Percentiles rank a stretch among this genome's conserved stretches.
phyloP scores from a whole-genome alignment of 2,888 invertebrate genomes.

The Perdita meconis region DNA sequence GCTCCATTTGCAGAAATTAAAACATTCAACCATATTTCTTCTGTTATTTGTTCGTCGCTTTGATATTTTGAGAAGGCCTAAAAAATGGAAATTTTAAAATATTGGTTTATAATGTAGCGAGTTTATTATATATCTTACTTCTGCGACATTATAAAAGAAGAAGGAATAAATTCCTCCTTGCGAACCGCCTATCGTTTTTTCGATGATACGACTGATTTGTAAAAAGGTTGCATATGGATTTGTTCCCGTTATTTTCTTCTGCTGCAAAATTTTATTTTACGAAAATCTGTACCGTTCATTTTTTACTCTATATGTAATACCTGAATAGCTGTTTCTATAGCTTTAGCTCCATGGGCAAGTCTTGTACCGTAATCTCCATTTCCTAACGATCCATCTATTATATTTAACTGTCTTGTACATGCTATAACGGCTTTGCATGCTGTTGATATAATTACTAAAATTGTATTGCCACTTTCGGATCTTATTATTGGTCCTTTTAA shows the following conservation, averaged over 20 bases:
- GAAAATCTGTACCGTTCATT: neutral
- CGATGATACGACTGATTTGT: constrained; percentile 86
- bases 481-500: constrained; percentile 80
- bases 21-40: constrained; percentile 85
- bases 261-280: constrained; percentile 20
- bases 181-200: constrained; percentile 89
- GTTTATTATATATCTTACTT: constrained; percentile 77
- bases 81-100: constrained; percentile 20
- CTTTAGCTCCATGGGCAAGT: constrained; percentile 84
- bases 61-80: constrained; percentile 62
- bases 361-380: constrained; percentile 92
- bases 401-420: constrained; percentile 87
- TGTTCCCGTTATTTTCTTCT: constrained; percentile 51
- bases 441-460: constrained; percentile 81
- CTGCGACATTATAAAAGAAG: constrained; percentile 88
- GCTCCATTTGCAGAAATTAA: constrained; percentile 86
- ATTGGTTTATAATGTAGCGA: neutral
- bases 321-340: constrained; percentile 69
- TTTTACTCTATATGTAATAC: constrained; percentile 44
- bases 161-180: constrained; percentile 91
- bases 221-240: constrained; percentile 63
- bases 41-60: constrained; percentile 49
- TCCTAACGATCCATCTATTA: constrained; percentile 89
- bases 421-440: constrained; percentile 86
- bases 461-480: constrained; percentile 71